Evolutionary conservation across 2,113 vertebrate genomes (phyloP), one percentile per base, ranked within the genome.

Genomic region (Chroicocephalus ridibundus): DNA sequence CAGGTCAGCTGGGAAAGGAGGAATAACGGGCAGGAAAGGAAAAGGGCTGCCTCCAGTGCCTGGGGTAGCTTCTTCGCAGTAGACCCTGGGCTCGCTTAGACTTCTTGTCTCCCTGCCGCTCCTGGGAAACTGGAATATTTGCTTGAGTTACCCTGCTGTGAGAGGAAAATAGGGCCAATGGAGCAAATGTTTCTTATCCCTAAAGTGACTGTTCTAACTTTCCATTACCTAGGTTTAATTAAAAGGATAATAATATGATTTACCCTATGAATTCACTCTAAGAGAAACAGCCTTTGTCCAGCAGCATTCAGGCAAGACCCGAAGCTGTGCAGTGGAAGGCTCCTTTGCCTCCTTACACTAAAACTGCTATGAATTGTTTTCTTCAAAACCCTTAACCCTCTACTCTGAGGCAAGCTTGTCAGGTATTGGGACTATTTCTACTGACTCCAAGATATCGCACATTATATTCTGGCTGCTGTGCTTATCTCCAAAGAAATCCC

Each of bases 281-380:
- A 57, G 49, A 65, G n/a, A 44, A 92, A 46, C 1, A 61, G 27
- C 34, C 44, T 88, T 82, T 11, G 4, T 47, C 47, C 57, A 40
- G 38, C n/a, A 61, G n/a, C 2, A 1, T 17, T 68, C n/a, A 42
- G 0, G 0, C 6, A 14, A 61, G 40, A 42, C 22, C 9, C 26
- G n/a, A 61, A 92, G 66, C 13, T 52, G 22, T 2, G 0, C 62
- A 62, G 42, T 10, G 8, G 27, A 76, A 93, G 65, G 7, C 13
- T 80, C 38, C 46, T 77, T 55, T 1, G 1, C 14, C 16, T 49
- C 38, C 47, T 82, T 61, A 42, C 6, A 6, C 8, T 38, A 36
- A 80, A 95, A 72, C 40, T 26, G 15, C 52, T 13, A 21, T 0
- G 13, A 69, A 58, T n/a, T 40, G 10, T 36, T 54, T 61, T 71